Evolutionary conservation across 2,797 vertebrate genomes (phyloP).

Genomic region (Lagorchestes hirsutus): DNA sequence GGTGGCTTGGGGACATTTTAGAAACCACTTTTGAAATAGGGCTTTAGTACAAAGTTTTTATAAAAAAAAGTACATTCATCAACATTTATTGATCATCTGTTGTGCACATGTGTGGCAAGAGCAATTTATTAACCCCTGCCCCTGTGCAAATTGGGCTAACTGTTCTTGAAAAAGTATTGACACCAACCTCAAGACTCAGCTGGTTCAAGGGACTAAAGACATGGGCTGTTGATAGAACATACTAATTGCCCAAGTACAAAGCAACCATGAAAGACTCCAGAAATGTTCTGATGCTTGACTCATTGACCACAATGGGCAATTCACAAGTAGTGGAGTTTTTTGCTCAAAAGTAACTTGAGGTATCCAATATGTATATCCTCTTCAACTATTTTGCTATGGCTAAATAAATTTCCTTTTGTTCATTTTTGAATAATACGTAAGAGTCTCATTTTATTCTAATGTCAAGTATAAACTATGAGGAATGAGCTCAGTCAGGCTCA

Average conservation of each 20-base stretch:
- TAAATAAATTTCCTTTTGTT: not conserved
- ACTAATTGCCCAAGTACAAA: not conserved
- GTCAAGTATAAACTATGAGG: not conserved
- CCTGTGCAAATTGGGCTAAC: not conserved
- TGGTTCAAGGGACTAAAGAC: not conserved
- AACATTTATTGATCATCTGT: not conserved
- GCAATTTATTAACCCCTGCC: not conserved
- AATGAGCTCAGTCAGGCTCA: not conserved
- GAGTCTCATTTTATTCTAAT: not conserved
- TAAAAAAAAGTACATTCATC: not conserved
- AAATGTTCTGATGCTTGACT: not conserved
- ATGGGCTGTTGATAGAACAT: not conserved
- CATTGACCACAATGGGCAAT: not conserved
- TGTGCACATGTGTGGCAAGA: not conserved
- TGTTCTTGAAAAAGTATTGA: not conserved
- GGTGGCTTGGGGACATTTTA: not conserved
- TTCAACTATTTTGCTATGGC: not conserved
- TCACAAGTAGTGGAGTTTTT: not conserved
- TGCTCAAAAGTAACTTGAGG: not conserved
- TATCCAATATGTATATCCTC: not conserved
- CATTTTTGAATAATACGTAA: not conserved
- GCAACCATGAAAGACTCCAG: not conserved
- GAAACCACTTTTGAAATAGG: not conserved
- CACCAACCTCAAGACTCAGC: not conserved
- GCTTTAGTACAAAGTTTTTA: not conserved